A percentile compares a stretch with the other conserved stretches of the same genome.
Conservation (phyloP, 2,113 vertebrate genomes). For the Aptenodytes patagonicus region DNA sequence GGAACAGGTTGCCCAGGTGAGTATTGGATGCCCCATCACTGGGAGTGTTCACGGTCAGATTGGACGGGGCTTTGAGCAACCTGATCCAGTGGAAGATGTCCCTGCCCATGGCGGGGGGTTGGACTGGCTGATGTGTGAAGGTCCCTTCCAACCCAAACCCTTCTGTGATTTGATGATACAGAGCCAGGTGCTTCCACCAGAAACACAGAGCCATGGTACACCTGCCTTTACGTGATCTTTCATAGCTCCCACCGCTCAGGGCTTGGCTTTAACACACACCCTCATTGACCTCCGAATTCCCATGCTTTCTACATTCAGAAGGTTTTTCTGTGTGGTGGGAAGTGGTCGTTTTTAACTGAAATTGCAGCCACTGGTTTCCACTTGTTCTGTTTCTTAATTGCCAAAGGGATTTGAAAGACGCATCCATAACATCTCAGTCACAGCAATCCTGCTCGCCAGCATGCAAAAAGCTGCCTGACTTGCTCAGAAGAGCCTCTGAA, state of each 20-base stretch:
- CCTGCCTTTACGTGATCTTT: not conserved
- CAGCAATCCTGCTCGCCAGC: not conserved
- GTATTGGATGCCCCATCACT: not conserved
- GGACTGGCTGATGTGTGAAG: not conserved
- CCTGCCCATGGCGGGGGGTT: too few species aligned
- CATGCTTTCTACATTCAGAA: not conserved
- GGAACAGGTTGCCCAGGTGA: not conserved
- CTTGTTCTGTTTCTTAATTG: not conserved
- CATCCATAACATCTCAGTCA: not conserved
- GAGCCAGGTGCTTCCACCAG: not conserved
- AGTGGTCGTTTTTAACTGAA: not conserved
- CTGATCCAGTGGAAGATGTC: not conserved
- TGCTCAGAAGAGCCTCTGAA: not conserved
- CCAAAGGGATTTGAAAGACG: not conserved
- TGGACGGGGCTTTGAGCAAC: accelerated
- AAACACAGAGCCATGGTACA: not conserved
- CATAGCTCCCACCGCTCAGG: not conserved
- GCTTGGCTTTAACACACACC: not conserved
- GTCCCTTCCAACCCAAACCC: not conserved
- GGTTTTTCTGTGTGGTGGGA: not conserved
- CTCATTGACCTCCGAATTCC: not conserved
- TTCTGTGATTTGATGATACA: not conserved
- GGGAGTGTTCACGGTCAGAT: not conserved
- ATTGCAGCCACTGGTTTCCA: not conserved
- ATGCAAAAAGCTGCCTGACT: not conserved